A percentile compares a stretch with the other conserved stretches of the same genome.
Evolutionary conservation across 1,140 invertebrate genomes (phyloP).

Genomic region (Telenomus remus): DNA sequence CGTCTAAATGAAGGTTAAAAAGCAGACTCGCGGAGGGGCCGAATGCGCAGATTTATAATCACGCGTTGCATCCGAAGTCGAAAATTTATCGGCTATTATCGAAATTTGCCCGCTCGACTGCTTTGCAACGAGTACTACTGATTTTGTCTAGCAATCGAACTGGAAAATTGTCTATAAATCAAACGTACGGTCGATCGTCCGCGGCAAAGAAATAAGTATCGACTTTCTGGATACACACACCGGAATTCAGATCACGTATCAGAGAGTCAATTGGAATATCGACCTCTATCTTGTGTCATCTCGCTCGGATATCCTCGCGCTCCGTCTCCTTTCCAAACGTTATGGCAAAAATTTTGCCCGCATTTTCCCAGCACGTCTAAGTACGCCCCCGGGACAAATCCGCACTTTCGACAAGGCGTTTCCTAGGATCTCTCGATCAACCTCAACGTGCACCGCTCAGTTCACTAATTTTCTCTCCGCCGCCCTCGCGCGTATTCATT

Average conservation of each 20-base stretch:
- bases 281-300: constrained; percentile 42
- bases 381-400: constrained; percentile 69
- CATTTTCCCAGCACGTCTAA: constrained; percentile 59
- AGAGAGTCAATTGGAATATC: constrained; percentile 58
- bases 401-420: constrained; percentile 62
- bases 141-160: constrained; percentile 57
- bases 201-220: constrained; percentile 53
- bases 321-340: constrained; percentile 22
- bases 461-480: constrained; percentile 67
- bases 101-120: constrained; percentile 49
- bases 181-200: constrained; percentile 57
- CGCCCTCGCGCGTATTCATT: constrained; percentile 56
- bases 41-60: constrained; percentile 54
- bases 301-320: constrained; percentile 8
- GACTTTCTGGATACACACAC: constrained; percentile 50
- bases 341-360: constrained; percentile 60
- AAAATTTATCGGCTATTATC: constrained; percentile 58
- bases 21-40: constrained; percentile 34
- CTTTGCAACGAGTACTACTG: constrained; percentile 45
- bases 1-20: constrained; percentile 7
- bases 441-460: constrained; percentile 36
- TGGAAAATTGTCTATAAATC: constrained; percentile 62
- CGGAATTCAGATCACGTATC: constrained; percentile 58
- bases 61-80: constrained; percentile 38
- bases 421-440: constrained; percentile 54